phyloP scores from a whole-genome alignment of 2,797 vertebrate species.

The Channallabes apus region DNA sequence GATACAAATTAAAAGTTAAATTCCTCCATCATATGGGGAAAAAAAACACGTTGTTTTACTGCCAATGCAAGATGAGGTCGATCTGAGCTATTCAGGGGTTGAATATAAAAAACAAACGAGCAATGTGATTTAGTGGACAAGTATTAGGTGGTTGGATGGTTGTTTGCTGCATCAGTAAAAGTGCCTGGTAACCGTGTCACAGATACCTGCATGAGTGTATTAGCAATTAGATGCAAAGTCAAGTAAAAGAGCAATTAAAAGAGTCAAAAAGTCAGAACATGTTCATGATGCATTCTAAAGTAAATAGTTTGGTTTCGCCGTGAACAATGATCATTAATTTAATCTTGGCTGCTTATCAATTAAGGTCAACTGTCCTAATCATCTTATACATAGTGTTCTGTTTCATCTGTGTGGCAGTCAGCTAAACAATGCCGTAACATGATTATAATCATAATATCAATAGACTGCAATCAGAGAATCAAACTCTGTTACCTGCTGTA shows the following conservation, averaged over 20 bases:
- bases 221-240: background rate
- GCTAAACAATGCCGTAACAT: background rate
- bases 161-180: background rate
- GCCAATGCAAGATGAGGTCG: background rate
- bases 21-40: background rate
- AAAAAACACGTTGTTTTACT: background rate
- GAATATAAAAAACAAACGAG: background rate
- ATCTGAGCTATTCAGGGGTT: background rate
- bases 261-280: background rate
- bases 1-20: background rate
- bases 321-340: background rate
- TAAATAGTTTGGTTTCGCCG: background rate
- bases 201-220: background rate
- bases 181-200: background rate
- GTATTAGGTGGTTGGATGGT: background rate
- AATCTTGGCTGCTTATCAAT: background rate
- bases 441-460: background rate
- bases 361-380: background rate
- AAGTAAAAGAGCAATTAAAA: background rate
- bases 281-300: background rate
- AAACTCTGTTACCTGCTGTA: background rate
- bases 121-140: background rate
- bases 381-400: background rate
- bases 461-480: background rate
- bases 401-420: background rate